Conservation (phyloP, 2,888 invertebrate genomes). For the Poecilus cupreus region DNA sequence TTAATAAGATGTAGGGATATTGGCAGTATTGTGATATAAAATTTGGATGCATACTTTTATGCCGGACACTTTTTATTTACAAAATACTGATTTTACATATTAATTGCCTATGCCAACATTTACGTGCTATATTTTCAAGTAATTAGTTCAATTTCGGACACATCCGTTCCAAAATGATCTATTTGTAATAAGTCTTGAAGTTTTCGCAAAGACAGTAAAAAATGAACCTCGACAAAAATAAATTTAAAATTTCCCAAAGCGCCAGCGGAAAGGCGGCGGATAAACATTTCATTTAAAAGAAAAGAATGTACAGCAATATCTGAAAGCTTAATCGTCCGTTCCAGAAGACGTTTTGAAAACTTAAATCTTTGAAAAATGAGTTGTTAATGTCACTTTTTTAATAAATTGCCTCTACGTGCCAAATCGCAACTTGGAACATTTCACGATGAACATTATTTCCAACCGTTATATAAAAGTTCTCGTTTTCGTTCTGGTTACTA, state of each 20-base stretch:
- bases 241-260: constrained; percentile 8
- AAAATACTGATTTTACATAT: no score
- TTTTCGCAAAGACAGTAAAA: constrained; percentile 17
- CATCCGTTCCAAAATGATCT: constrained; percentile 3
- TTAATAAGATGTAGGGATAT: no score
- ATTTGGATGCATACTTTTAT: no score
- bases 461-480: constrained; percentile 38
- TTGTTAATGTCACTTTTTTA: constrained; percentile 58
- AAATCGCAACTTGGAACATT: constrained; percentile 13
- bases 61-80: no score
- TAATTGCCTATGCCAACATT: no score
- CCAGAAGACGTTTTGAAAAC: constrained; percentile 55
- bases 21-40: no score
- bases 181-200: neutral
- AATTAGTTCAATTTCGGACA: constrained; percentile 22
- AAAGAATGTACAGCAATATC: constrained; percentile 54
- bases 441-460: neutral
- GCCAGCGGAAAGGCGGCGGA: neutral
- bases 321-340: constrained; percentile 56
- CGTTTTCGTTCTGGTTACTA: neutral
- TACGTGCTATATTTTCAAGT: no score
- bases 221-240: constrained; percentile 22
- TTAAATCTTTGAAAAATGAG: constrained; percentile 60
- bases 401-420: constrained; percentile 57
- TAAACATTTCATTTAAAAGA: constrained; percentile 56